Evolutionary conservation across 1,140 invertebrate species (phyloP), one percentile per base, ranked within the genome.

Genomic region (Ips nitidus): DNA sequence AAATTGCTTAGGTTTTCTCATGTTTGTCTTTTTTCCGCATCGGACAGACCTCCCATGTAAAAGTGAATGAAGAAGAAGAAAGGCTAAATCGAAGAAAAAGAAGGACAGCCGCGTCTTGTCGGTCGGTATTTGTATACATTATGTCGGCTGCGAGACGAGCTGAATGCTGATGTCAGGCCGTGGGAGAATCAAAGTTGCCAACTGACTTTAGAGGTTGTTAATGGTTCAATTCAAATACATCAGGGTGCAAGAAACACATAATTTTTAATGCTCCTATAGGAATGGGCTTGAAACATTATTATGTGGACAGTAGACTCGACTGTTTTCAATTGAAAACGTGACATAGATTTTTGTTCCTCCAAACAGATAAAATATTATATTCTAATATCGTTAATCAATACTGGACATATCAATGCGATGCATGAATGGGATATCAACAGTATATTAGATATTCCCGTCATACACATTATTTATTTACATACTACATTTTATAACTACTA

Each of bases 51-150:
- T 43, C 64, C 64, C 64, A 66, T 7, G 39, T 7, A 8, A 66
- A 22, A n/a, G 52, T 66, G 56, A 47, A 61, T 55, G 66, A 67
- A 59, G 55, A 47, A 38, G 64, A 66, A 56, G 53, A 58, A 58
- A 55, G 57, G 41, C 53, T 6, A 22, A 59, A 67, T 59, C 56
- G 61, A 52, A 63, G 50, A 52, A 63, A 63, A 63, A 63, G 50
- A 52, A 52, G 38, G 42, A 60, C 4, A 45, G 42, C 8, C 36
- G 42, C 8, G 8, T 41, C 40, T 63, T 43, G 53, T 41, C 57
- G 39, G 52, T 38, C 36, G 66, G 66, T 41, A 69, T 69, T 69
- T 69, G 66, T 69, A 69, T 69, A 69, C 66, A 69, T 69, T 61
- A 69, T 69, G 66, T 69, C 55, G 55, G 38, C 41, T 38, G 66